Conservation (phyloP, 1,140 invertebrate species). For the Scaptomyza pallida region DNA sequence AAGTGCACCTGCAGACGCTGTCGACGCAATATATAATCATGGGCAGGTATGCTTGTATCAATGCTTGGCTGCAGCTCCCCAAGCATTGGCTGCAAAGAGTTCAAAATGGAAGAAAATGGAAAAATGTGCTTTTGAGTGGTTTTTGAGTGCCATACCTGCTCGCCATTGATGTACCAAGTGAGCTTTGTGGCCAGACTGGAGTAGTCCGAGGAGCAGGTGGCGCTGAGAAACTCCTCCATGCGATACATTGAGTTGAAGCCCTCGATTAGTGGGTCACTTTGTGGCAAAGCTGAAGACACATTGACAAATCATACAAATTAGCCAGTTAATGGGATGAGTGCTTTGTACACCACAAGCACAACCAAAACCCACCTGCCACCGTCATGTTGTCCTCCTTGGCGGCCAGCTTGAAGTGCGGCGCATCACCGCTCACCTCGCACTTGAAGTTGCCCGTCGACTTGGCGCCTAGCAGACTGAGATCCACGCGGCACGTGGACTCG, state of each 20-base stretch:
- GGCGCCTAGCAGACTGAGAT: conserved; percentile 85
- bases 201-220: conserved; percentile 86
- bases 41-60: conserved; percentile 75
- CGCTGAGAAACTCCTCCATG: conserved; percentile 86
- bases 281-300: conserved; percentile 85
- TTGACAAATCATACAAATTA: conserved; percentile 29
- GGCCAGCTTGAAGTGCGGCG: conserved; percentile 87
- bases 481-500: conserved; percentile 84
- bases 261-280: conserved; percentile 85
- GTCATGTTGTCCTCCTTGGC: conserved; percentile 87
- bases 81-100: conserved; percentile 60
- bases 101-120: background rate
- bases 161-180: conserved; percentile 87
- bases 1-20: conserved; percentile 78
- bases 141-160: conserved; percentile 83
- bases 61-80: conserved; percentile 74
- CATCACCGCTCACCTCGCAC: conserved; percentile 88
- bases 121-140: no score
- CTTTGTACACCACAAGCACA: background rate
- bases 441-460: conserved; percentile 86
- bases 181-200: conserved; percentile 86
- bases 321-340: conserved; percentile 32
- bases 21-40: conserved; percentile 75
- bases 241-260: conserved; percentile 85
- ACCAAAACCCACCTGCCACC: conserved; percentile 85